phyloP scores from a whole-genome alignment of 2,113 vertebrate genomes.

The Mohoua ochrocephala region DNA sequence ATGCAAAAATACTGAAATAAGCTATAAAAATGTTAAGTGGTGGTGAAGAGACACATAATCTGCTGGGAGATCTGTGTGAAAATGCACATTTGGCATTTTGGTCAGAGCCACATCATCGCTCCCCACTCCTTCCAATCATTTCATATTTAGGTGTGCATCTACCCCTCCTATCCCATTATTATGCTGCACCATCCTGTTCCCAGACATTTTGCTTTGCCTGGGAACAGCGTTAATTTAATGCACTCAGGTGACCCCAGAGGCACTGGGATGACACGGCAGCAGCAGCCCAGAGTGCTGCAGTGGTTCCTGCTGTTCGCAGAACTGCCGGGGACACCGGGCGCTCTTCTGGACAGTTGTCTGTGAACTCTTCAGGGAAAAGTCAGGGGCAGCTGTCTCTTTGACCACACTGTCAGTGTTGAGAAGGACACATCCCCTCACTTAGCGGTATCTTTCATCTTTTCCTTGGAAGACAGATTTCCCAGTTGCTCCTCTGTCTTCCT shows the following conservation, averaged over 20 bases:
- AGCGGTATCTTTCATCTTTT: background rate
- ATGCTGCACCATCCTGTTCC: background rate
- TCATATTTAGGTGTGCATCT: background rate
- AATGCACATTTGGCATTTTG: background rate
- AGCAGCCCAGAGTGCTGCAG: background rate
- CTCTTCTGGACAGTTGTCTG: background rate
- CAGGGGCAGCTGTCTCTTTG: background rate
- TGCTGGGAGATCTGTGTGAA: background rate
- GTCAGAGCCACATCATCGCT: background rate
- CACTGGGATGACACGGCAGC: background rate
- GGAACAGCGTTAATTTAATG: constrained; percentile 2
- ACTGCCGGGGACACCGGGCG: background rate
- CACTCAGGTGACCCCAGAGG: background rate
- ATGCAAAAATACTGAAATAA: background rate
- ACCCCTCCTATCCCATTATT: background rate
- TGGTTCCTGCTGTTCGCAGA: background rate
- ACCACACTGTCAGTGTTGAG: background rate
- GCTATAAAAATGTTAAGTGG: background rate
- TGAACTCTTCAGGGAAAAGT: background rate
- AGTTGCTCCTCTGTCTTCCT: background rate
- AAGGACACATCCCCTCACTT: background rate
- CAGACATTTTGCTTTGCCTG: background rate
- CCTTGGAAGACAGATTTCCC: background rate
- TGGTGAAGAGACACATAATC: background rate
- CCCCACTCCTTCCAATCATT: background rate